These are phyloP conservation scores for Diaphora mendica DNA, from an alignment of 2,888 invertebrate species.

Conservation along the genomic window DNA sequence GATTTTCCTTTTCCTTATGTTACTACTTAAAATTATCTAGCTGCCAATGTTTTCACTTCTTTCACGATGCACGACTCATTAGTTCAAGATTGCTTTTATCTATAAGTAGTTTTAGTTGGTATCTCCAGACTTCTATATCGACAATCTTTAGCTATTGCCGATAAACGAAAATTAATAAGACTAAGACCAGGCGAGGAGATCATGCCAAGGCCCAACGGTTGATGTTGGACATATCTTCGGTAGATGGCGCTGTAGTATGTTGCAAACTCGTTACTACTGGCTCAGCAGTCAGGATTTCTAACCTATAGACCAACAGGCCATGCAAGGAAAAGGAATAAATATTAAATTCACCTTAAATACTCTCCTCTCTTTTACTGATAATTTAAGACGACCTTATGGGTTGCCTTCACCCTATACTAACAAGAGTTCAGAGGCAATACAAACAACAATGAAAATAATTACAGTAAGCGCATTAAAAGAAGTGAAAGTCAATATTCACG, in stretches of 20 bases:
- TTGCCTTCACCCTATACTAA: not conserved
- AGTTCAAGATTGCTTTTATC: not conserved
- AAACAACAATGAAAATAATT: slow-evolving; percentile 18
- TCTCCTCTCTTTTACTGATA: not conserved
- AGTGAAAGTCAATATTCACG: slow-evolving; percentile 43
- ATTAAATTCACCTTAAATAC: not conserved
- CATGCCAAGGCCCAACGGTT: no score
- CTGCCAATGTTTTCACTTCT: not conserved
- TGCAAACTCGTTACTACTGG: no score
- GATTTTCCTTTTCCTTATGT: not conserved
- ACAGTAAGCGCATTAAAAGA: not conserved
- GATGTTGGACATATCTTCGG: no score
- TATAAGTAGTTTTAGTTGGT: not conserved
- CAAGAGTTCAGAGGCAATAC: not conserved
- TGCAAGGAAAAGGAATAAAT: no score
- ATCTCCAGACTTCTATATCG: not conserved
- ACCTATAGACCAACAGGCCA: no score
- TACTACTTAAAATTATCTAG: not conserved
- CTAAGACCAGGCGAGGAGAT: no score
- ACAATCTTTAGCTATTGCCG: not conserved
- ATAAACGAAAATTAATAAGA: not conserved
- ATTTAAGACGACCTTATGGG: not conserved
- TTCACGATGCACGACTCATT: not conserved
- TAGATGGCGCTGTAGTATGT: no score
- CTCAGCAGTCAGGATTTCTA: no score